Evolutionary conservation across 37 sponge, comb jelly and placozoan genomes (phyloP).

Genomic region (Geodia barretti): DNA sequence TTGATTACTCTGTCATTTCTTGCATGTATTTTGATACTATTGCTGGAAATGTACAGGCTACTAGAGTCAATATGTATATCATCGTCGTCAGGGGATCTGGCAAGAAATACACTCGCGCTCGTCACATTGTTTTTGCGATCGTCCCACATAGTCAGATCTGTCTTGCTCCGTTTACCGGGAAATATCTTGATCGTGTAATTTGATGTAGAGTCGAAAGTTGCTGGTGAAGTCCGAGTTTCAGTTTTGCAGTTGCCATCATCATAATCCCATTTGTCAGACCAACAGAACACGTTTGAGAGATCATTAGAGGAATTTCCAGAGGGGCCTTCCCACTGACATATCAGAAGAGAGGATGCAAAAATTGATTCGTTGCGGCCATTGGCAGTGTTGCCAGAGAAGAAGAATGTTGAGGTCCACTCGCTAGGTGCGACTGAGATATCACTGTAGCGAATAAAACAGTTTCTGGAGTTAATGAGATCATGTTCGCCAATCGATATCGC

Average conservation of each 20-base stretch:
- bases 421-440: slow-evolving; percentile 10
- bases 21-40: not conserved
- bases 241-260: not conserved
- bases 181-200: not conserved
- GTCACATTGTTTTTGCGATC: not conserved
- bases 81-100: not conserved
- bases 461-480: slow-evolving; percentile 59
- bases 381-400: slow-evolving; percentile 48
- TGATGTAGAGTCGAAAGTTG: not conserved
- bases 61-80: not conserved
- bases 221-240: not conserved
- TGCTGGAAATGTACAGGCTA: not conserved
- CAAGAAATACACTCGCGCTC: not conserved
- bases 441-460: slow-evolving; percentile 59
- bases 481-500: slow-evolving; percentile 31
- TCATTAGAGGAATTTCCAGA: not conserved
- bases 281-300: not conserved
- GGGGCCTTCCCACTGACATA: not conserved
- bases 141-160: not conserved
- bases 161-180: not conserved
- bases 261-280: slow-evolving; percentile 4
- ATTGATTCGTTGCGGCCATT: not conserved
- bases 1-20: not conserved
- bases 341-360: not conserved
- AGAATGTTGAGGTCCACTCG: slow-evolving; percentile 47